Percentiles rank a stretch among this genome's conserved stretches.
Evolutionary conservation across 2,113 vertebrate genomes (phyloP).

Genomic region (Ariopsis seemanni): DNA sequence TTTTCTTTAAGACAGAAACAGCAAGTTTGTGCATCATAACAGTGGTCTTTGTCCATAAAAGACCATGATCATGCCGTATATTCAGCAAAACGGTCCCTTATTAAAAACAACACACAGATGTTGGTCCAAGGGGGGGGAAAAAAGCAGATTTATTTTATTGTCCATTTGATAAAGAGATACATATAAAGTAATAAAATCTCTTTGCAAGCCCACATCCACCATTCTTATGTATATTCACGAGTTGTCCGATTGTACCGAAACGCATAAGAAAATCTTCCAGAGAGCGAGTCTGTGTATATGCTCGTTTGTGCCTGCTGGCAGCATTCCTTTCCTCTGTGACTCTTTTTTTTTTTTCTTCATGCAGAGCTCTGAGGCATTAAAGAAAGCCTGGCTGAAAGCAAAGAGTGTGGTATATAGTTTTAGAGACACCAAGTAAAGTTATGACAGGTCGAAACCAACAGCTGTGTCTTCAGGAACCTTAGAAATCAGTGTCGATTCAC

Average conservation of each 20-base stretch:
- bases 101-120: conserved; percentile 25
- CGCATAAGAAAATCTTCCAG: conserved; percentile 44
- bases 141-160: conserved; percentile 49
- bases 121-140: conserved; percentile 34
- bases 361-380: conserved; percentile 23
- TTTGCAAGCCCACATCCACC: conserved; percentile 24
- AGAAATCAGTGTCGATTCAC: background rate
- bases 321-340: background rate
- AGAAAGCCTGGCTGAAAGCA: background rate
- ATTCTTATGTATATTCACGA: conserved; percentile 28
- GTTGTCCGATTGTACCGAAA: conserved; percentile 50
- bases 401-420: background rate
- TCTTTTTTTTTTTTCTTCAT: background rate
- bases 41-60: background rate
- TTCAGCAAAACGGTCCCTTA: background rate
- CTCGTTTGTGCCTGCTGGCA: background rate
- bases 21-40: background rate
- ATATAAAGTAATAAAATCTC: conserved; percentile 46
- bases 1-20: conserved; percentile 23
- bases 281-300: background rate
- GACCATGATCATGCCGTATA: background rate
- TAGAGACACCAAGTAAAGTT: background rate
- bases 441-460: background rate
- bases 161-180: conserved; percentile 50
- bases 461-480: background rate